Evolutionary conservation across 2,113 vertebrate genomes (phyloP).

Genomic region (Takifugu flavidus): DNA sequence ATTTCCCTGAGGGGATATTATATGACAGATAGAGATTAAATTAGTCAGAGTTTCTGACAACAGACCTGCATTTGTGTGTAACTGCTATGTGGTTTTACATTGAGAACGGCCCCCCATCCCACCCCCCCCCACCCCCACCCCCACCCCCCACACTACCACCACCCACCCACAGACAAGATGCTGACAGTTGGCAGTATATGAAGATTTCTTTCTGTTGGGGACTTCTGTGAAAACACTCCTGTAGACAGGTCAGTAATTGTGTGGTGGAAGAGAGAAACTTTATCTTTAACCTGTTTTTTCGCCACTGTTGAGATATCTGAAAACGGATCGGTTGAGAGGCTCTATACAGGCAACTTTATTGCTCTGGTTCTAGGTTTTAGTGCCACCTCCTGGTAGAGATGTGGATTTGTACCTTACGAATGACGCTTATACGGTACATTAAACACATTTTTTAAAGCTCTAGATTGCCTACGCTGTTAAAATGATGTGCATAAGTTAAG

Average conservation of each 20-base stretch:
- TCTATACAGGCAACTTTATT: no score
- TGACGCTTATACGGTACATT: no score
- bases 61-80: constrained; percentile 11
- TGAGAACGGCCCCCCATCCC: no score
- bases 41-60: constrained; percentile 17
- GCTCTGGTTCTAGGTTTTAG: not conserved
- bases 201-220: not conserved
- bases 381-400: not conserved
- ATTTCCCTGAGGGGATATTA: constrained; percentile 11
- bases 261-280: not conserved
- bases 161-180: not conserved
- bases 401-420: not conserved
- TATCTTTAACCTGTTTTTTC: constrained; percentile 35
- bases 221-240: no score
- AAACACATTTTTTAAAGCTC: no score
- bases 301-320: constrained; percentile 41
- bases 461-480: no score
- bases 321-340: not conserved
- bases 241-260: no score
- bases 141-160: no score
- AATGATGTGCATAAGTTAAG: no score
- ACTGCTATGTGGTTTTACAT: constrained; percentile 14
- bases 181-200: no score
- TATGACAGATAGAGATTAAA: constrained; percentile 16
- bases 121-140: no score